Base-by-base conservation (phyloP, 2,888 invertebrate species). In the Tupiocoris notatus region DNA sequence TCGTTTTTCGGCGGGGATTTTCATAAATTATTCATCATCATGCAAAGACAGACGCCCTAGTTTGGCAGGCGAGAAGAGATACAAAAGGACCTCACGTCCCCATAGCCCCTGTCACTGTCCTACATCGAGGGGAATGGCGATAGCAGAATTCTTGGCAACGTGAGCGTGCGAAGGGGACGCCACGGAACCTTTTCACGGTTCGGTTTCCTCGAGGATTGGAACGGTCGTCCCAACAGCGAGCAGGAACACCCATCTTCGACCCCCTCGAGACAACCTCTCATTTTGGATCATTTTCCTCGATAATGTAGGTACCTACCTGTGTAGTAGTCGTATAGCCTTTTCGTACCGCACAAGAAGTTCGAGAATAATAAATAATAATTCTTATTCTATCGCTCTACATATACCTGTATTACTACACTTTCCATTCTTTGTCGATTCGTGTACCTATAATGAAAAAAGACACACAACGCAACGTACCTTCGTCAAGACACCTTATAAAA, bases 21-120 rank as follows among this genome's bases (percentile, higher is more conserved):
- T 65, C 65, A 65, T 65, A 65, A 65, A 65, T 65, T 65, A 65
- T 65, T 65, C 65, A 65, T 65, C 20, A 65, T 65, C 39, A 65
- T 65, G 65, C 65, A 65, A 65, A 65, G 39, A 65, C 65, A 65
- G 65, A 65, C 65, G 39, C 39, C 65, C 65, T 65, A 39, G 25
- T 65, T 65, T 65, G 65, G 65, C 65, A 65, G 12, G 39, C 17
- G 25, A 12, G 39, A 39, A 12, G 39, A 39, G 39, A 39, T 39
- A 39, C 39, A 39, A 39, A 39, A 39, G 39, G 39, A 39, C 39
- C 39, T 7, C 39, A 39, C 39, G 39, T 12, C 39, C 39, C 39
- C 39, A 39, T 3, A 7, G 39, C 39, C 6, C 39, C 39, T 12
- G 39, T 3, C 39, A 39, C 39, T 39, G n/a, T n/a, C 12, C 39